Evolutionary conservation across 2,113 vertebrate species (phyloP).

Genomic region (Meriones unguiculatus): DNA sequence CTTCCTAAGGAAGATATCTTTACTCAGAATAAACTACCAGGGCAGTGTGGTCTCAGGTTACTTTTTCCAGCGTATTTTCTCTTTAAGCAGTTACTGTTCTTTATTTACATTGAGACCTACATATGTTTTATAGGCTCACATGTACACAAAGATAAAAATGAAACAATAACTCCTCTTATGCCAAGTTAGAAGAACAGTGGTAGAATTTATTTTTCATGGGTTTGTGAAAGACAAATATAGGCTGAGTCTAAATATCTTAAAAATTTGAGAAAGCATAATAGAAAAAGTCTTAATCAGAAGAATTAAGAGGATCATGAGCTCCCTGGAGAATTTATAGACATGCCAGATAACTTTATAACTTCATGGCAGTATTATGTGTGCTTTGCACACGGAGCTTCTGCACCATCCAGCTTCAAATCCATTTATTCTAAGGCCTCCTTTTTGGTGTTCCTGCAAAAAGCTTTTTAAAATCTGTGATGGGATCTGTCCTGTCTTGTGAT

Average conservation of each 20-base stretch:
- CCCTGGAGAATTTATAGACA: not conserved
- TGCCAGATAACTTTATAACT: not conserved
- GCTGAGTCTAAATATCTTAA: not conserved
- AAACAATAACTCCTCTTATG: not conserved
- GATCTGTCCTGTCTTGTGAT: slow-evolving; percentile 12
- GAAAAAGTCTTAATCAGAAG: slow-evolving; percentile 39
- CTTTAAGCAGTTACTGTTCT: not conserved
- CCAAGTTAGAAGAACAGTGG: not conserved
- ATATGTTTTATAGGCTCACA: not conserved
- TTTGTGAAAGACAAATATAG: slow-evolving; percentile 13
- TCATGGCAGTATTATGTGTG: not conserved
- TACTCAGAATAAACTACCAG: slow-evolving; percentile 12
- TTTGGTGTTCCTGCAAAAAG: not conserved
- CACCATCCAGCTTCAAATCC: not conserved
- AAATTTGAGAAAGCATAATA: slow-evolving; percentile 41
- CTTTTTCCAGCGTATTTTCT: slow-evolving; percentile 12
- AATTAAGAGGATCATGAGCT: not conserved
- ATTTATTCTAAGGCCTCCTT: not conserved
- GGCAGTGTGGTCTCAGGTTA: not conserved
- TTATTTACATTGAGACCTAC: not conserved
- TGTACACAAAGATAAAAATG: not conserved
- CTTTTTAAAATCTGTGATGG: not conserved
- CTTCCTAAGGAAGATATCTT: slow-evolving; percentile 41
- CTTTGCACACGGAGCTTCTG: not conserved
- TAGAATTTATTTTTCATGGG: not conserved